Evolutionary conservation across 2,888 invertebrate species (phyloP).

Genomic region (Drosophila aldrichi): DNA sequence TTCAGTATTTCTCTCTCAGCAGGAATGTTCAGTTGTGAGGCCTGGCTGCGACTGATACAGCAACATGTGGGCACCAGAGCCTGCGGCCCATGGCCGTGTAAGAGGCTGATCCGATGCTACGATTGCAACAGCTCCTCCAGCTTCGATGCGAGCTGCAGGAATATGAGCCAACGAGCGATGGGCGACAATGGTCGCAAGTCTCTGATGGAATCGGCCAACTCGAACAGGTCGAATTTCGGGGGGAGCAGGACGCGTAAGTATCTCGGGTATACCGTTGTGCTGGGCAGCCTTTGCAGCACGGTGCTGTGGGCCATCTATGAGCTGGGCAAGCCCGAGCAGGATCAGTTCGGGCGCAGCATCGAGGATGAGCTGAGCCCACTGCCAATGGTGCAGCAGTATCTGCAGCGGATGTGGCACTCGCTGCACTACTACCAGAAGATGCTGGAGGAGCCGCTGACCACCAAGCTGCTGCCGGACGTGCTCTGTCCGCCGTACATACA

Average conservation of each 20-base stretch:
- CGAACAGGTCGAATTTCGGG: not conserved
- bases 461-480: slow-evolving; percentile 96
- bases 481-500: slow-evolving; percentile 95
- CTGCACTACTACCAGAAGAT: slow-evolving; percentile 91
- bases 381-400: slow-evolving; percentile 89
- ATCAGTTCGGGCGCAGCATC: slow-evolving; percentile 90
- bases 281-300: slow-evolving; percentile 87
- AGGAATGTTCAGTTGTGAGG: slow-evolving; percentile 33
- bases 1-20: slow-evolving; percentile 8
- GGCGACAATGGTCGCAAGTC: not conserved
- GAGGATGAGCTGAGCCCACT: slow-evolving; percentile 90
- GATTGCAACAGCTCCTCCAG: not conserved
- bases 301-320: slow-evolving; percentile 88
- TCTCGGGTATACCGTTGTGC: slow-evolving; percentile 84
- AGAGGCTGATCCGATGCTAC: not conserved
- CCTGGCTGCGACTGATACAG: slow-evolving; percentile 31
- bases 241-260: not conserved
- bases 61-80: slow-evolving; percentile 6
- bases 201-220: not conserved
- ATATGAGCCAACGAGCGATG: not conserved
- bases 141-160: not conserved
- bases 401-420: slow-evolving; percentile 90
- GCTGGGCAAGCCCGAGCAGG: slow-evolving; percentile 90
- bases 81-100: not conserved
- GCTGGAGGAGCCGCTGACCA: slow-evolving; percentile 96